These are phyloP conservation scores for Megastigmus dorsalis DNA, from an alignment of 2,888 invertebrate species.

Conservation along the genomic window DNA sequence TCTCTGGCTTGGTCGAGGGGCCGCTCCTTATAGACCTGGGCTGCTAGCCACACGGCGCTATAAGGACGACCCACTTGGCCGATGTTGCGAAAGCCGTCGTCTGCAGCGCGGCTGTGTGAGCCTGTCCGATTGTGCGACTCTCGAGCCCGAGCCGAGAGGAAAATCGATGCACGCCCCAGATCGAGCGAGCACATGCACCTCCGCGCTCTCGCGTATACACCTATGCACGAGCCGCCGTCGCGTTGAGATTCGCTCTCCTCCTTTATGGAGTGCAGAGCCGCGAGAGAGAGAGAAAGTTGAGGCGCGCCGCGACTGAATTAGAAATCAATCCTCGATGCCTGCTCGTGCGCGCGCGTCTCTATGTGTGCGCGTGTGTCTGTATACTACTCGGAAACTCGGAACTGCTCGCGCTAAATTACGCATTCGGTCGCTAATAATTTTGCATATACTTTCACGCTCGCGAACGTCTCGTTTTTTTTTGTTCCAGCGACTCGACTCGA, in stretches of 20 bases:
- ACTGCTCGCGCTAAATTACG: conserved; percentile 46
- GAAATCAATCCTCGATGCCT: conserved; percentile 55
- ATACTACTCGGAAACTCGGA: conserved; percentile 23
- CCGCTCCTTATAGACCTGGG: conserved; percentile 11
- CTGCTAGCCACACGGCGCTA: too few species aligned
- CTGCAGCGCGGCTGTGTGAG: neutral
- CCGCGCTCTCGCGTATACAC: too few species aligned
- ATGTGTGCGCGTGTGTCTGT: neutral
- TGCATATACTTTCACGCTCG: conserved; percentile 45
- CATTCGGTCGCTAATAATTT: conserved; percentile 45
- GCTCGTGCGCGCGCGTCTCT: too few species aligned
- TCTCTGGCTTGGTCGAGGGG: too few species aligned
- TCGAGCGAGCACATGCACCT: too few species aligned
- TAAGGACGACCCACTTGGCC: neutral
- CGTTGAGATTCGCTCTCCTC: conserved; percentile 6
- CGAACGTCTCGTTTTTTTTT: neutral
- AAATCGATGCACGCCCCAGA: conserved; percentile 44
- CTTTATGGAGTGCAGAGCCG: neutral
- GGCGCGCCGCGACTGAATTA: conserved; percentile 35
- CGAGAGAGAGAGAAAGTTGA: conserved; percentile 49
- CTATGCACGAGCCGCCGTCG: too few species aligned
- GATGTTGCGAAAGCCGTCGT: conserved; percentile 25
- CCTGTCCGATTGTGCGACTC: neutral
- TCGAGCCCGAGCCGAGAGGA: conserved; percentile 53
- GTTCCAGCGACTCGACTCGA: neutral